These are phyloP conservation scores for Procavia capensis DNA, from an alignment of 2,113 vertebrate species.

Conservation along the genomic window DNA sequence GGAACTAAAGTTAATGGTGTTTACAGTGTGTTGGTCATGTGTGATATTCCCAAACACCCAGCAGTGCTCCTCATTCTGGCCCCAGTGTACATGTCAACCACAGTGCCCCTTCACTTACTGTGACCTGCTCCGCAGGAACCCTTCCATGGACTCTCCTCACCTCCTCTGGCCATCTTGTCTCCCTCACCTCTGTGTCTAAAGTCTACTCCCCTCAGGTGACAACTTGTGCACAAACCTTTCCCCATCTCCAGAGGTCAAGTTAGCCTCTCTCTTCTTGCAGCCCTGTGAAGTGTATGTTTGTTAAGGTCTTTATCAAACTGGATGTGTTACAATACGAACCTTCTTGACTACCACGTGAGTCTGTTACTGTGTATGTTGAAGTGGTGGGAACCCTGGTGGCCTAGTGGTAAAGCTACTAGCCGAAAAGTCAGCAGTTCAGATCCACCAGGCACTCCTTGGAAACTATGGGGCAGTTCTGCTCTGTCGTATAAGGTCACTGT, in stretches of 20 bases:
- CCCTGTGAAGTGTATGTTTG: not conserved
- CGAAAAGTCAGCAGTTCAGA: too few species aligned
- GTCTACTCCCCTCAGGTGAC: not conserved
- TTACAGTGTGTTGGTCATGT: not conserved
- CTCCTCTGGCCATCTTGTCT: not conserved
- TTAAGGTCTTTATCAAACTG: not conserved
- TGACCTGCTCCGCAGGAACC: not conserved
- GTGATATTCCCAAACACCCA: accelerated
- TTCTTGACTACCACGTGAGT: not conserved
- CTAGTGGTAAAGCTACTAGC: too few species aligned
- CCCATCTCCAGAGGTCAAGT: not conserved
- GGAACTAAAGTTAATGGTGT: not conserved
- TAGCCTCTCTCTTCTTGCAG: not conserved
- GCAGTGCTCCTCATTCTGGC: not conserved
- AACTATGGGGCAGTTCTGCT: too few species aligned
- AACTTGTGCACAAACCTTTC: not conserved
- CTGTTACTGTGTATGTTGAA: too few species aligned
- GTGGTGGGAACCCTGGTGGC: too few species aligned
- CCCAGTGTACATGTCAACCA: not conserved
- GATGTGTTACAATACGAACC: not conserved
- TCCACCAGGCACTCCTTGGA: too few species aligned
- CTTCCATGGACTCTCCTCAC: not conserved
- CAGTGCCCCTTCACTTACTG: too few species aligned
- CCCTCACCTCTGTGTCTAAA: not conserved
- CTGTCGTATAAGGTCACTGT: too few species aligned